Evolutionary conservation across 2,113 vertebrate species (phyloP).

Genomic region (Lipophrys pholis): DNA sequence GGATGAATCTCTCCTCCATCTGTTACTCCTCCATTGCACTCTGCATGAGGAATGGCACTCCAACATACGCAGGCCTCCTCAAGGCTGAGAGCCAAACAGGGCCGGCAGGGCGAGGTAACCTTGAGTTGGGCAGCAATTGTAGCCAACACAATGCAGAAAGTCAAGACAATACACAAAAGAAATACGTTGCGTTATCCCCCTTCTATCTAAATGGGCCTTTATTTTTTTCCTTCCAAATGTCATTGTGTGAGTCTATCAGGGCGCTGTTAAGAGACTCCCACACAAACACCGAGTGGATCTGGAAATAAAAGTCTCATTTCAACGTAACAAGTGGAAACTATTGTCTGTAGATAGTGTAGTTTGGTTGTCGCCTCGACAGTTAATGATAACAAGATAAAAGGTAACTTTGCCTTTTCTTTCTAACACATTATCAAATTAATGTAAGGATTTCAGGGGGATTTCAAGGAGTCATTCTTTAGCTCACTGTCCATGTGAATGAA

Average conservation of each 20-base stretch:
- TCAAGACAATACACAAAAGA: conserved; percentile 69
- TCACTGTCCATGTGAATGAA: too few relatives aligned
- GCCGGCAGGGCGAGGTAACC: conserved; percentile 60
- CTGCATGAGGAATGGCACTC: conserved; percentile 1
- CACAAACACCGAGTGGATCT: conserved; percentile 24
- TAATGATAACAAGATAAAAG: background rate
- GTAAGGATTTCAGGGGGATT: too few relatives aligned
- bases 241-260: conserved; percentile 55
- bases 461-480: too few relatives aligned
- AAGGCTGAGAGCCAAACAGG: conserved; percentile 69
- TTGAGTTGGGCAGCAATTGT: conserved; percentile 68
- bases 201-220: conserved; percentile 28
- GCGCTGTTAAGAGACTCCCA: conserved; percentile 39
- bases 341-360: background rate
- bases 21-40: conserved; percentile 8
- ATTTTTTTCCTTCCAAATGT: conserved; percentile 46
- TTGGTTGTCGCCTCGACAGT: background rate
- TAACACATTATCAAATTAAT: too few relatives aligned
- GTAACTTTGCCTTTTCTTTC: too few relatives aligned
- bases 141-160: conserved; percentile 74
- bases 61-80: conserved; percentile 49
- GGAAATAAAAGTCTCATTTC: background rate
- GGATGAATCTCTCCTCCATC: conserved; percentile 37
- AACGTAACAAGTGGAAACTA: background rate
- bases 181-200: background rate